Base-by-base conservation (phyloP, 2,888 invertebrate genomes). In the Galerucella calmariensis region DNA sequence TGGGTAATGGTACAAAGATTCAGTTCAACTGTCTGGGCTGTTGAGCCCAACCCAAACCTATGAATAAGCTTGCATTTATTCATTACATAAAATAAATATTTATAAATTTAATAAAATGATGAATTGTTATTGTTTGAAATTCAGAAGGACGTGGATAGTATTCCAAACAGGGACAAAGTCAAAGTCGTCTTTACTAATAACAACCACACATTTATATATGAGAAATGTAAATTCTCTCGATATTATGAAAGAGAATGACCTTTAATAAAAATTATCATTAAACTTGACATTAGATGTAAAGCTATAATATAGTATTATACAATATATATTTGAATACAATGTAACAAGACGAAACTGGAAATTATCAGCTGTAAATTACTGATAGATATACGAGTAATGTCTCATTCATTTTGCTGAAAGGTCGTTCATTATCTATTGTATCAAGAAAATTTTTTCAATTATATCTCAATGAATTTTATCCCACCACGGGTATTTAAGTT, bases 301-400 rank as follows among this genome's bases (percentile, higher is more conserved):
- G 44, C 44, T 41, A 44, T 41, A 35, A 63, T 46, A 44, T 41
- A 16, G 6, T 63, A 44, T 46, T 63, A 63, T 16, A 44, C 44
- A 63, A 56, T 56, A 16, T 56, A 56, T 56, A 56, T 56, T 41
- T 44, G 63, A 63, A 63, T 63, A 63, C 63, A 63, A 63, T 63
- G 20, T 63, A n/a, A 46, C 14, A 44, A 46, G n/a, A 41, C 44
- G 63, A 44, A 63, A 63, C 46, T 14, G 5, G 46, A 16, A 16
- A 63, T 63, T 63, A 41, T 9, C 20, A 3, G 20, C 2, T 56
- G 11, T n/a, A 56, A 56, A 10, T 16, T 16, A 56, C 56, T 20
- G 56, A 56, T 9, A 56, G 56, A n/a, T 16, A 16, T 53, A 53
- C n/a, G n/a, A 2, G n/a, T 6, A 8, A 53, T 2, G 16, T 56